Percentiles rank a stretch among this genome's conserved stretches.
These are phyloP conservation scores for Phengaris alcon DNA, from an alignment of 2,888 invertebrate species.

Conservation along the genomic window DNA sequence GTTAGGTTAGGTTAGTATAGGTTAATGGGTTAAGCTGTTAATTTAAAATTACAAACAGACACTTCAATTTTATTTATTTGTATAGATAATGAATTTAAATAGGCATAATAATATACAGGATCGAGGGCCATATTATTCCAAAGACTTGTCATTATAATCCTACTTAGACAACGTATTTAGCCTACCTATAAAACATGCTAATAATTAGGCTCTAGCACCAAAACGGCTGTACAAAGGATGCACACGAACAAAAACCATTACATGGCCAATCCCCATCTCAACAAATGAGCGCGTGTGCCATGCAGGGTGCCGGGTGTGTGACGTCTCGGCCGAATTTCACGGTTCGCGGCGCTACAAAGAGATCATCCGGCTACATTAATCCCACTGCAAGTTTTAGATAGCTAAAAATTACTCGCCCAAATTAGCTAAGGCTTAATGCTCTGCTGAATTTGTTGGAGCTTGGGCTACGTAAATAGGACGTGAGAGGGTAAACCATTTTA, in stretches of 20 bases:
- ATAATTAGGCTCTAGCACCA: constrained; percentile 2
- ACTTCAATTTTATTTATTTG: too few relatives aligned
- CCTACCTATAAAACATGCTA: background rate
- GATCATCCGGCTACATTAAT: constrained; percentile 46
- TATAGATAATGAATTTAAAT: background rate
- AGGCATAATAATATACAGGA: background rate
- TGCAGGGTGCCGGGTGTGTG: constrained; percentile 27
- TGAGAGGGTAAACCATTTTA: constrained; percentile 12
- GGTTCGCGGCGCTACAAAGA: constrained; percentile 54
- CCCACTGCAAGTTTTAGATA: constrained; percentile 42
- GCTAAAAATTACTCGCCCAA: constrained; percentile 43
- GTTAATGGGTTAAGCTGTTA: too few relatives aligned
- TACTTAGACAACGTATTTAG: background rate
- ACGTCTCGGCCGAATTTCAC: constrained; percentile 42
- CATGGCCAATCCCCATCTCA: constrained; percentile 13
- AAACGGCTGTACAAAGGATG: background rate
- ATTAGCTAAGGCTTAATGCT: constrained; percentile 37
- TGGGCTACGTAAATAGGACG: constrained; percentile 3
- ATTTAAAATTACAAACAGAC: too few relatives aligned
- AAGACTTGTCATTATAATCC: background rate
- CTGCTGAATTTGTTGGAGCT: constrained; percentile 36
- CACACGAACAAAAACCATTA: constrained; percentile 18
- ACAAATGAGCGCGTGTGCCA: constrained; percentile 7
- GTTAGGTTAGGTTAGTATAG: too few relatives aligned
- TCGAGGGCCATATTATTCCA: background rate